Conservation (phyloP, 2,888 invertebrate genomes). For the Rhingia campestris region DNA sequence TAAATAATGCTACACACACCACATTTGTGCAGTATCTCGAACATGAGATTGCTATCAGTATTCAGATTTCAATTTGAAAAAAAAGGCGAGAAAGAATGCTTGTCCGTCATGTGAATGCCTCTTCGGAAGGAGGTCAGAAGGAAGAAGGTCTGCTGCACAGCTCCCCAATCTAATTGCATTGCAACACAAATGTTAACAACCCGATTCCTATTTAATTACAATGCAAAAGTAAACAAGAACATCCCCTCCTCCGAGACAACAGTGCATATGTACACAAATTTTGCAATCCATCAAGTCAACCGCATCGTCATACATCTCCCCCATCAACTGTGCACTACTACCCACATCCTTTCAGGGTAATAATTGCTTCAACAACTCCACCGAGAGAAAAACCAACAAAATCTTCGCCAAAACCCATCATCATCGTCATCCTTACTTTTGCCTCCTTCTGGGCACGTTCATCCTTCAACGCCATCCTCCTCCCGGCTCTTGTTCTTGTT, state of each 20-base stretch:
- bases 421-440: conserved; percentile 46
- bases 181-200: conserved; percentile 18
- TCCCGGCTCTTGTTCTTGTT: conserved; percentile 8
- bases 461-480: conserved; percentile 29
- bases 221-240: conserved; percentile 34
- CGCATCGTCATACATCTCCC: conserved; percentile 5
- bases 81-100: not conserved
- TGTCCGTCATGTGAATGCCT: conserved; percentile 42
- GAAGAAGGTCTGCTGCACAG: not conserved
- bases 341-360: conserved; percentile 53
- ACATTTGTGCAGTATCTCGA: conserved; percentile 22
- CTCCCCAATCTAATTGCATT: not conserved
- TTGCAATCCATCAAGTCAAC: conserved; percentile 34
- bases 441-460: conserved; percentile 43
- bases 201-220: conserved; percentile 49
- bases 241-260: not conserved
- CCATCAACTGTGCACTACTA: conserved; percentile 15
- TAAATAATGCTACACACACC: conserved; percentile 78
- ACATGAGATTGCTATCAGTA: conserved; percentile 51
- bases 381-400: conserved; percentile 67
- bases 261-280: not conserved
- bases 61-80: conserved; percentile 49
- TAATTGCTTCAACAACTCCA: conserved; percentile 61
- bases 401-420: conserved; percentile 54
- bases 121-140: conserved; percentile 57